Percentiles rank a stretch among this genome's conserved stretches.
Conservation (phyloP, 2,113 vertebrate genomes). For the Procavia capensis region DNA sequence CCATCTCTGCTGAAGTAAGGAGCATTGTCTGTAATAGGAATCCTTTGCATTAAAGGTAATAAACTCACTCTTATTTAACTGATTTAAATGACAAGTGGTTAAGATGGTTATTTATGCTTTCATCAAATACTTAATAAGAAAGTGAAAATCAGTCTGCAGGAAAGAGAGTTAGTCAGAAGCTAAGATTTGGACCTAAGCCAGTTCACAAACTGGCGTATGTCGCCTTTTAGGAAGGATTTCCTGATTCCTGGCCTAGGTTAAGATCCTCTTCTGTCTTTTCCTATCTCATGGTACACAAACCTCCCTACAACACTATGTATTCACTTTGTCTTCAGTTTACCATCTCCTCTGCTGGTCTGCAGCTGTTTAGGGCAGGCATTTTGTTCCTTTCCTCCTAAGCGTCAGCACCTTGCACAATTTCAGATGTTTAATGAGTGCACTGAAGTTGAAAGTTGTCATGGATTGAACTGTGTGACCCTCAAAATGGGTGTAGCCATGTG, state of each 20-base stretch:
- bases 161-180: background rate
- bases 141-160: background rate
- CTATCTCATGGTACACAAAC: background rate
- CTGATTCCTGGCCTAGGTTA: background rate
- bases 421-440: background rate
- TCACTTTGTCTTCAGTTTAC: background rate
- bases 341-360: background rate
- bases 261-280: background rate
- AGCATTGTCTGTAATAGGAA: background rate
- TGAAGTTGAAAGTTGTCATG: too few relatives aligned
- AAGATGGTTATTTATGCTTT: slow-evolving; percentile 44
- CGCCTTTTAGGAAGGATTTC: background rate
- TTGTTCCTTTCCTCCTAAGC: background rate
- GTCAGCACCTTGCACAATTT: background rate
- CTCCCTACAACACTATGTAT: background rate
- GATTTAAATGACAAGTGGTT: slow-evolving; percentile 17
- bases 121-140: slow-evolving; percentile 26
- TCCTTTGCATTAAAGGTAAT: slow-evolving; percentile 18
- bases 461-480: too few relatives aligned
- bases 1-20: background rate
- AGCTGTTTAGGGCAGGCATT: background rate
- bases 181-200: background rate
- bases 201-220: background rate
- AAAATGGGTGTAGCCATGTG: too few relatives aligned
- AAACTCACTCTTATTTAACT: slow-evolving; percentile 48